phyloP scores from a whole-genome alignment of 1,140 invertebrate species.

The Eriosoma lanigerum region DNA sequence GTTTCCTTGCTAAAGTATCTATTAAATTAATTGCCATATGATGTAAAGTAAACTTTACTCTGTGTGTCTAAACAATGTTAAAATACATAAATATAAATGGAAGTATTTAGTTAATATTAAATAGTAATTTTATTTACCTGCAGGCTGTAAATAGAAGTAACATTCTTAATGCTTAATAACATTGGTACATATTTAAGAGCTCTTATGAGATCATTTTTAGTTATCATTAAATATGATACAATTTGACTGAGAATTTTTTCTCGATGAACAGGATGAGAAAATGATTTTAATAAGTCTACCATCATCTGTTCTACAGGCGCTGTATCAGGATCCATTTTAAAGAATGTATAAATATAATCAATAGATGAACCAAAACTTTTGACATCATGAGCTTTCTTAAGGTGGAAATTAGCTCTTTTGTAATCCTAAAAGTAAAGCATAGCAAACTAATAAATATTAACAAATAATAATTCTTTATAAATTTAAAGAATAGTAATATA shows the following conservation, averaged over 20 bases:
- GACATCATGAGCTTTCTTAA: conserved; percentile 16
- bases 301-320: conserved; percentile 22
- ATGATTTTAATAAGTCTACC: conserved; percentile 18
- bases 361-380: conserved; percentile 41
- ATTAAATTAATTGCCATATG: background rate
- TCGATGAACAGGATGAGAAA: conserved; percentile 10
- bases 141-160: background rate
- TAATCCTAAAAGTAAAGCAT: background rate
- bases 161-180: conserved; percentile 7
- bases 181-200: conserved; percentile 3
- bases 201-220: conserved; percentile 9
- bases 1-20: background rate
- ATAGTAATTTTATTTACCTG: background rate
- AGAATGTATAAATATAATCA: conserved; percentile 30
- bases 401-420: background rate
- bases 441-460: background rate
- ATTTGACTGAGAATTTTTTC: conserved; percentile 34
- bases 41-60: background rate
- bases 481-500: too few species aligned
- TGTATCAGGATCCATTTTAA: background rate
- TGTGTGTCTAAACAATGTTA: conserved; percentile 10
- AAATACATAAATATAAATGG: background rate
- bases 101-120: too few species aligned
- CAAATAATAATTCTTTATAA: background rate
- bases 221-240: conserved; percentile 20